Evolutionary conservation across 2,888 invertebrate genomes (phyloP), one percentile per base, ranked within the genome.

Genomic region (Nomada hirtipes): DNA sequence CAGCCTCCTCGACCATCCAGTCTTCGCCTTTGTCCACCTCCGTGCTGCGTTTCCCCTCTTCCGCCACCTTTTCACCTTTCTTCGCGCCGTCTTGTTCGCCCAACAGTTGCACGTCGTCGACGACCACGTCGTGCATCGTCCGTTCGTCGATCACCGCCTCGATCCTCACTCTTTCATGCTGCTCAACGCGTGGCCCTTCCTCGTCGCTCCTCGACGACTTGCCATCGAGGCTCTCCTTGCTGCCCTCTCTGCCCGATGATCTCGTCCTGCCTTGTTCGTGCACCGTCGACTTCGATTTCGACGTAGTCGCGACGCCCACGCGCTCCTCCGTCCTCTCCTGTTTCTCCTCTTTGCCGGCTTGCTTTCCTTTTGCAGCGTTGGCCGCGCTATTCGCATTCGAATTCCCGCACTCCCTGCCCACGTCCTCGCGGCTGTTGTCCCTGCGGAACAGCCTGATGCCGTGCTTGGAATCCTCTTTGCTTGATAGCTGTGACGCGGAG

Each of bases 381-480:
- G 68, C 76, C 69, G 76, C 74, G 73, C 84, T 79, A 72, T 69
- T 75, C 82, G 80, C 83, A 82, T 83, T 88, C 65, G 84, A 86
- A 80, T 87, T 90, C 82, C 83, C 69, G 55, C 71, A 79, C 63
- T 89, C 90, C 76, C 90, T 86, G 59, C 89, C 90, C 89, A 90
- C 91, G 90, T 91, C 90, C 78, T 91, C 88, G 72, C 83, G 91
- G 71, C 90, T 90, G 73, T 83, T 87, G 57, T 91, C 90, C 76
- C 91, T 88, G 4, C 90, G 90, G 70, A 88, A 88, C 57, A 87
- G 76, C 50, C 89, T 90, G 75, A 88, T 81, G 52, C 89, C 87
- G 79, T 82, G 84, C 73, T 85, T 87, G 42, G 72, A 64, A 9
- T 91, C 88, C 70, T 90, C 91, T 47, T 90, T 88, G 50, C 36